phyloP scores from a whole-genome alignment of 2,888 invertebrate species.

The Dermolepida albohirtum region DNA sequence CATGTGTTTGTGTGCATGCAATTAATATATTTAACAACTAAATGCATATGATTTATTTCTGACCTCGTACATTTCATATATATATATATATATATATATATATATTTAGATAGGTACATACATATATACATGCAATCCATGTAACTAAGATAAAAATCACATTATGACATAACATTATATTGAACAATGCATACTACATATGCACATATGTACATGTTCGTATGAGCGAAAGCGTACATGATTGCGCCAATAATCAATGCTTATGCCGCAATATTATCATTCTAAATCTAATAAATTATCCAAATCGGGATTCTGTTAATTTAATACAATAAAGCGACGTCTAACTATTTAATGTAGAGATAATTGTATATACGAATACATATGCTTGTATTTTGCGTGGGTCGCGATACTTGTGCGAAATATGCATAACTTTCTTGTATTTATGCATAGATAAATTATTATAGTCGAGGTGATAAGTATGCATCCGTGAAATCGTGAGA shows the following conservation, averaged over 20 bases:
- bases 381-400: slow-evolving; percentile 27
- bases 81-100: too few species aligned
- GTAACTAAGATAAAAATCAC: slow-evolving; percentile 27
- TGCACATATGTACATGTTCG: slow-evolving; percentile 10
- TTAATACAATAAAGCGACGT: slow-evolving; percentile 22
- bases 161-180: not conserved
- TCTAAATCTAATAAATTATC: slow-evolving; percentile 10
- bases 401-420: slow-evolving; percentile 21
- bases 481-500: slow-evolving; percentile 29
- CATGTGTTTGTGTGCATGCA: too few species aligned
- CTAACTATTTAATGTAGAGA: slow-evolving; percentile 7
- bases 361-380: not conserved
- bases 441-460: slow-evolving; percentile 33
- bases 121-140: slow-evolving; percentile 1
- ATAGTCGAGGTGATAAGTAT: slow-evolving; percentile 28
- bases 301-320: slow-evolving; percentile 25
- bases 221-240: not conserved
- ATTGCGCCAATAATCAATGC: slow-evolving; percentile 16
- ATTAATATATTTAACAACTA: too few species aligned
- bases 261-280: slow-evolving; percentile 9
- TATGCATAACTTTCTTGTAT: slow-evolving; percentile 25
- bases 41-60: too few species aligned
- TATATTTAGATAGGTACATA: not conserved
- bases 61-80: too few species aligned
- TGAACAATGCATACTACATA: not conserved